Conservation (phyloP, 2,113 vertebrate genomes). For the Centropristis striata region DNA sequence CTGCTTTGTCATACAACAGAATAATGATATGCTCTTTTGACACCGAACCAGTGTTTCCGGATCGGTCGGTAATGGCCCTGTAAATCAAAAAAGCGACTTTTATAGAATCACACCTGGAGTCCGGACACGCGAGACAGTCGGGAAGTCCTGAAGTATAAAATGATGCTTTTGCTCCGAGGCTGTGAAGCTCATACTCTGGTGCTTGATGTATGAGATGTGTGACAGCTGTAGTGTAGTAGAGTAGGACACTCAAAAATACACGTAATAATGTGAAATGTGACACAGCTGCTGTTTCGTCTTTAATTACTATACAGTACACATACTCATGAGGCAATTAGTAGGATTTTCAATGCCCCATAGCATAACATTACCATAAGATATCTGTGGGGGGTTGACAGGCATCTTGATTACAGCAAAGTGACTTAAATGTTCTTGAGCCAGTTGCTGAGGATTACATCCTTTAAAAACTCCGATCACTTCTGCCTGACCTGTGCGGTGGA, state of each 20-base stretch:
- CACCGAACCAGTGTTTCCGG: constrained; percentile 69
- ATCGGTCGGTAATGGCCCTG: constrained; percentile 73
- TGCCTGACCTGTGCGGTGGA: constrained; percentile 17
- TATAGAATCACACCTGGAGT: constrained; percentile 61
- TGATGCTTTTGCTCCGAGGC: constrained; percentile 4
- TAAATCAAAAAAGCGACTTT: constrained; percentile 74
- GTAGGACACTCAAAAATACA: constrained; percentile 12
- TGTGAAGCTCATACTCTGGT: background rate
- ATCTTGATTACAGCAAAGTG: constrained; percentile 39
- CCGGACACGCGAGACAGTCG: background rate
- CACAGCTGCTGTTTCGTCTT: constrained; percentile 32
- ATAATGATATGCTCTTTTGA: constrained; percentile 82
- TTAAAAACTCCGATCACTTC: constrained; percentile 18
- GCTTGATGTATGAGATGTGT: constrained; percentile 38
- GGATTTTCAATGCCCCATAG: constrained; percentile 38
- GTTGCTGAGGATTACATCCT: constrained; percentile 20
- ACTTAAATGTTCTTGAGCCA: constrained; percentile 31
- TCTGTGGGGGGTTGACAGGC: constrained; percentile 23
- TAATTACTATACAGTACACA: constrained; percentile 30
- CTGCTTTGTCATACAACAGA: constrained; percentile 80
- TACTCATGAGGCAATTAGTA: constrained; percentile 42
- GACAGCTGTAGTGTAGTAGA: constrained; percentile 30
- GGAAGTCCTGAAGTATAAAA: constrained; percentile 28
- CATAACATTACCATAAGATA: constrained; percentile 47
- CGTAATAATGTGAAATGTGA: constrained; percentile 23